Evolutionary conservation across 2,797 vertebrate genomes (phyloP).

Genomic region (Paguma larvata): DNA sequence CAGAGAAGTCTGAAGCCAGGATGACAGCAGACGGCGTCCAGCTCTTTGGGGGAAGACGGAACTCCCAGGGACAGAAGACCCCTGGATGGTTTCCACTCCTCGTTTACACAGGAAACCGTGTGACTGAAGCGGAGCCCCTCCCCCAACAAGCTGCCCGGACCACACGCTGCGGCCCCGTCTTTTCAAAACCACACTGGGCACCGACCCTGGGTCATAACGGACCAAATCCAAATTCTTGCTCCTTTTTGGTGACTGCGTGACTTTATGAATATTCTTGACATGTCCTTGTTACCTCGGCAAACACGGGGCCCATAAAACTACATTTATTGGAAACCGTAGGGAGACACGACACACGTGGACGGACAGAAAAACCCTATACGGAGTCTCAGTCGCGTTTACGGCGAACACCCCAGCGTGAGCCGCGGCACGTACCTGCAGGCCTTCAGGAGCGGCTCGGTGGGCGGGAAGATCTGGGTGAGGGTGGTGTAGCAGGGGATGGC

Average conservation of each 20-base stretch:
- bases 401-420: fast-evolving
- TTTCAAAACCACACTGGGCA: fast-evolving
- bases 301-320: not conserved
- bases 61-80: not conserved
- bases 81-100: fast-evolving
- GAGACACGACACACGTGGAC: fast-evolving
- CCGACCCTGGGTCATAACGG: too few relatives aligned
- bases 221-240: too few relatives aligned
- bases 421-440: constrained; percentile 93
- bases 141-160: not conserved
- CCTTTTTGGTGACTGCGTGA: not conserved
- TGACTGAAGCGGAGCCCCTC: not conserved
- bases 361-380: fast-evolving
- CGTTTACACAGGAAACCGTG: not conserved
- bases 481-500: constrained; percentile 98
- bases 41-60: not conserved
- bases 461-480: constrained; percentile 95
- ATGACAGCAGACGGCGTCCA: too few relatives aligned
- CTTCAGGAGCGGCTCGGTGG: constrained; percentile 93
- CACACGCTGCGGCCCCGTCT: fast-evolving
- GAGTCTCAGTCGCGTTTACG: too few relatives aligned
- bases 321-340: fast-evolving
- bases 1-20: not conserved
- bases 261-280: fast-evolving
- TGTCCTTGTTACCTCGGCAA: fast-evolving